A percentile compares a stretch with the other conserved stretches of the same genome.
phyloP scores from a whole-genome alignment of 2,888 invertebrate genomes.

The Dione juno region DNA sequence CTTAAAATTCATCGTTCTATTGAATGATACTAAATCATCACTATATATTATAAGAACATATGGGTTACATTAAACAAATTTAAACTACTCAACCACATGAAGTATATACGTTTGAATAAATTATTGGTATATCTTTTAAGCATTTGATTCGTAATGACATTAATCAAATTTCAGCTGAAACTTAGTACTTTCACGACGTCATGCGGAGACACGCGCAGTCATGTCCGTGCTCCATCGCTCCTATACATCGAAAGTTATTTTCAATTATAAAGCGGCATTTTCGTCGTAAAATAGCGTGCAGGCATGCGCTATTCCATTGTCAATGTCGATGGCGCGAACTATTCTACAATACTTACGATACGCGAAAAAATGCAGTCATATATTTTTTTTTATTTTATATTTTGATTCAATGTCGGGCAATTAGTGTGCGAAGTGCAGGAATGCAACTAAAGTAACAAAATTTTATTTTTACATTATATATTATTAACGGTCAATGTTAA shows the following conservation, averaged over 20 bases:
- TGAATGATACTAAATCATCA: no score
- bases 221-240: slow-evolving; percentile 36
- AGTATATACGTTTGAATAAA: no score
- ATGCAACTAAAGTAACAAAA: background rate
- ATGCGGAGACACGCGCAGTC: slow-evolving; percentile 36
- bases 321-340: slow-evolving; percentile 58
- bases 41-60: no score
- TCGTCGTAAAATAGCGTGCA: slow-evolving; percentile 64
- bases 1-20: no score
- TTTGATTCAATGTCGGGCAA: background rate
- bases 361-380: slow-evolving; percentile 10
- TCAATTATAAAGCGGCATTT: slow-evolving; percentile 69
- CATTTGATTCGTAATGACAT: no score
- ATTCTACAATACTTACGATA: slow-evolving; percentile 27
- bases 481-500: background rate
- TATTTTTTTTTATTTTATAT: background rate
- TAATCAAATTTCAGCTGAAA: slow-evolving; percentile 5
- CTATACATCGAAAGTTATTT: slow-evolving; percentile 72
- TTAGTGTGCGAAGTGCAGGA: background rate
- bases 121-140: no score
- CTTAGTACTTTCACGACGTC: slow-evolving; percentile 53
- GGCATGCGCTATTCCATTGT: slow-evolving; percentile 70
- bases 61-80: no score
- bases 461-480: background rate
- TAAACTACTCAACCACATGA: no score